Percentiles rank a stretch among this genome's conserved stretches.
These are phyloP conservation scores for Cathartes aura DNA, from an alignment of 2,113 vertebrate species.

Conservation along the genomic window DNA sequence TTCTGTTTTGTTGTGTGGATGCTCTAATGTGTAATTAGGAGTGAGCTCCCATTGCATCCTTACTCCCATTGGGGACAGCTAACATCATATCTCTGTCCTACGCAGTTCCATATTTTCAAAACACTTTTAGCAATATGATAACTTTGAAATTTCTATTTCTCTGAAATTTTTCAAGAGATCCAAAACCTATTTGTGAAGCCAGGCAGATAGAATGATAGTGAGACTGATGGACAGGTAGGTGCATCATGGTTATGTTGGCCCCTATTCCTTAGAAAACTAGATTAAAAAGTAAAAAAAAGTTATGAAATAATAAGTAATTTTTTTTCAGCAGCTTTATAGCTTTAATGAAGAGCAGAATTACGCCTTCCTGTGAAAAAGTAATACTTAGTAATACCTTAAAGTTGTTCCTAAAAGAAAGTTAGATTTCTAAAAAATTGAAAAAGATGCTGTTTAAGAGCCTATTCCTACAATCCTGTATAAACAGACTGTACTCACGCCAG, in stretches of 20 bases:
- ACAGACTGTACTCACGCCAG: not conserved
- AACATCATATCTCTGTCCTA: not conserved
- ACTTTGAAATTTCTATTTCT: not conserved
- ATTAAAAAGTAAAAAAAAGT: not conserved
- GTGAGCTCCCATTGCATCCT: not conserved
- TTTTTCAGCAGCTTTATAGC: not conserved
- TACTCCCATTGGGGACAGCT: not conserved
- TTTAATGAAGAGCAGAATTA: not conserved
- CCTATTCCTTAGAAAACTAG: not conserved
- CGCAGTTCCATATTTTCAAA: not conserved
- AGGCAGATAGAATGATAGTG: not conserved
- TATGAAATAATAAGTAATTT: not conserved
- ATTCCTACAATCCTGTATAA: not conserved
- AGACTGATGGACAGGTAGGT: not conserved
- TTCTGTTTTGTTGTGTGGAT: not conserved
- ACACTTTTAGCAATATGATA: not conserved
- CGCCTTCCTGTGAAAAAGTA: not conserved
- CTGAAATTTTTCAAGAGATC: not conserved
- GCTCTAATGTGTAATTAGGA: not conserved
- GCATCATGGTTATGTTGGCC: not conserved
- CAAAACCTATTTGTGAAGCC: not conserved
- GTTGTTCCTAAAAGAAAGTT: not conserved
- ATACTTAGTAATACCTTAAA: not conserved
- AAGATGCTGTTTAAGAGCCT: not conserved
- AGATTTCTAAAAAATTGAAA: not conserved